Evolutionary conservation across 1,140 invertebrate species (phyloP), one percentile per base, ranked within the genome.

Genomic region (Batillaria attramentaria): DNA sequence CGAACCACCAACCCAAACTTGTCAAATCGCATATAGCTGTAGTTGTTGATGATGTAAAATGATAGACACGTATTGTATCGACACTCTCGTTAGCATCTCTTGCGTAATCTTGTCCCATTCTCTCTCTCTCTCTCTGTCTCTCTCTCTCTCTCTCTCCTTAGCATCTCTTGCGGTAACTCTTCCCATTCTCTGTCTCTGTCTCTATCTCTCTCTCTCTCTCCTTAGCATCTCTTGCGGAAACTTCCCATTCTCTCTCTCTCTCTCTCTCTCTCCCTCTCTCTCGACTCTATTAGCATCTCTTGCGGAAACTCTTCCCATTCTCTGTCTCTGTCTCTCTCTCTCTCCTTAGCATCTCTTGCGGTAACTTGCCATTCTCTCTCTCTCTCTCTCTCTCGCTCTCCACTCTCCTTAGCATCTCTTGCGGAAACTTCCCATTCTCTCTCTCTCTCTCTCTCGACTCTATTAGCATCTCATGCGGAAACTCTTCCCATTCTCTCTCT

Each of bases 51-150:
- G n/a, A n/a, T n/a, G n/a, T n/a, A n/a, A n/a, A n/a, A n/a, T n/a
- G n/a, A n/a, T n/a, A n/a, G n/a, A n/a, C n/a, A n/a, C n/a, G n/a
- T n/a, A n/a, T n/a, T n/a, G n/a, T n/a, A n/a, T n/a, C n/a, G n/a
- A n/a, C n/a, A n/a, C n/a, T n/a, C n/a, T n/a, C n/a, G n/a, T n/a
- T n/a, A n/a, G n/a, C n/a, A n/a, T 46, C 54, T 42, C 41, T 66
- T 42, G 24, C 50, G 5, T n/a, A 24, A 39, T 43, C 57, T 41
- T 66, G 54, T 77, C 41, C 37, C n/a, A 37, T 42, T 65, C n/a
- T 46, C 42, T 77, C 28, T 77, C 39, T 39, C 39, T 77, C 35
- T 39, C 57, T 77, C 35, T 42, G 6, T 77, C 57, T 65, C 18
- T 42, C 35, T 66, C 16, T 65, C 39, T 66, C n/a, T 66, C 37